phyloP scores from a whole-genome alignment of 2,113 vertebrate species.

The Panurus biarmicus region DNA sequence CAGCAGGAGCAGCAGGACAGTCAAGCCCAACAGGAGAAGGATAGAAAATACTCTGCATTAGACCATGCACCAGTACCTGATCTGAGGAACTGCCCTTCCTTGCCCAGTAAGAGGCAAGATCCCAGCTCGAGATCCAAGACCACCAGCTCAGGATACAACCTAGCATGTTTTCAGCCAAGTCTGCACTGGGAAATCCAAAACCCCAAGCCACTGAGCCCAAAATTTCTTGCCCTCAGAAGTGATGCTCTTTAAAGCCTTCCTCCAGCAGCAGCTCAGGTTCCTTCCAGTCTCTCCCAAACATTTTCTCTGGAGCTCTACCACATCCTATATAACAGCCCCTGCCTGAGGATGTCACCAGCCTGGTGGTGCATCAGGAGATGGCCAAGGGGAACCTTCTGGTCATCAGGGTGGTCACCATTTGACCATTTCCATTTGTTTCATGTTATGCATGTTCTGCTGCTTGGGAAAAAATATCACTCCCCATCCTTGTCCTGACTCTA shows the following conservation, averaged over 20 bases:
- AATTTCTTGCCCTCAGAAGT: rapidly evolving
- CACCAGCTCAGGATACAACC: background rate
- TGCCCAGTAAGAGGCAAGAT: background rate
- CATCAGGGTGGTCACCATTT: background rate
- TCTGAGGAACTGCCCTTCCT: background rate
- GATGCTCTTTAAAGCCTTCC: background rate
- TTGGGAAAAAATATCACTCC: background rate
- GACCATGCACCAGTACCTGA: no score
- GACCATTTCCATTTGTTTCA: background rate
- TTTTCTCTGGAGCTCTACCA: background rate
- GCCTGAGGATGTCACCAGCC: background rate
- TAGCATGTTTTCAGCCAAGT: background rate
- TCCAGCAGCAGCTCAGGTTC: background rate
- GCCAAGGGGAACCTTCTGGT: rapidly evolving
- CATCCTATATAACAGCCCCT: background rate
- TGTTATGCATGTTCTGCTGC: background rate
- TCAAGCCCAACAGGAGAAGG: background rate
- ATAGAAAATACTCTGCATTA: background rate
- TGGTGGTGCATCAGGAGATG: background rate
- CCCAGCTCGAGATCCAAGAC: background rate
- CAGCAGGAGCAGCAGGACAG: background rate
- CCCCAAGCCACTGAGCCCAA: rapidly evolving
- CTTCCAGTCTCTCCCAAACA: background rate
- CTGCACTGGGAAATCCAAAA: background rate
- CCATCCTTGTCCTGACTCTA: background rate